Percentiles rank a stretch among this genome's conserved stretches.
Evolutionary conservation across 2,797 vertebrate species (phyloP).

Genomic region (Takifugu ocellatus): DNA sequence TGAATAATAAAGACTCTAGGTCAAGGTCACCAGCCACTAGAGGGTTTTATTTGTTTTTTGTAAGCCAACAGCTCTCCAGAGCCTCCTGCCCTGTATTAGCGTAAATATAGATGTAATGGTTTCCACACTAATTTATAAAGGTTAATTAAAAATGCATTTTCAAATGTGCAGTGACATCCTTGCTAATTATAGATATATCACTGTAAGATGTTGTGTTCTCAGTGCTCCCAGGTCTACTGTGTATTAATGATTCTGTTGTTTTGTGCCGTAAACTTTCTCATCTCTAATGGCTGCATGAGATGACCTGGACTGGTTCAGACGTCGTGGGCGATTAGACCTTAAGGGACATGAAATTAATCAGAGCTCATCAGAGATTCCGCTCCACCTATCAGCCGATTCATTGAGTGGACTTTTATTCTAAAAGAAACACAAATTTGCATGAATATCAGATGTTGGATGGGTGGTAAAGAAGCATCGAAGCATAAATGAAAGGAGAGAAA

Average conservation of each 20-base stretch:
- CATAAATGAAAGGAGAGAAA: no score
- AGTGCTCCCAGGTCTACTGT: slow-evolving; percentile 40
- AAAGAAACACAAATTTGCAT: slow-evolving; percentile 46
- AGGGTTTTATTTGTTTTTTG: slow-evolving; percentile 13
- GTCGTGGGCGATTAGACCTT: slow-evolving; percentile 29
- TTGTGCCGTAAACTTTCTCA: slow-evolving; percentile 37
- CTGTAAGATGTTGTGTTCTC: slow-evolving; percentile 51
- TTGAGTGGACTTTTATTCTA: slow-evolving; percentile 16
- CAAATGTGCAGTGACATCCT: slow-evolving; percentile 35
- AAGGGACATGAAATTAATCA: slow-evolving; percentile 33
- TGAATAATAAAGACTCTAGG: slow-evolving; percentile 35
- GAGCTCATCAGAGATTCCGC: slow-evolving; percentile 30
- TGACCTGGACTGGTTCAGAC: slow-evolving; percentile 10
- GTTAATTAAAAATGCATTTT: slow-evolving; percentile 49
- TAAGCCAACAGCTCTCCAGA: slow-evolving; percentile 1
- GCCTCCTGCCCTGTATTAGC: neutral
- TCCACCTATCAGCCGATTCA: slow-evolving; percentile 27
- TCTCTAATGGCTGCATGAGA: slow-evolving; percentile 46
- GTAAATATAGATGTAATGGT: slow-evolving; percentile 11
- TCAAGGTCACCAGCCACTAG: slow-evolving; percentile 44
- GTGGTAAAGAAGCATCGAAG: no score
- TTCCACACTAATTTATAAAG: slow-evolving; percentile 19
- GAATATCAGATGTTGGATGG: slow-evolving; percentile 9
- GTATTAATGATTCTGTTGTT: slow-evolving; percentile 64
- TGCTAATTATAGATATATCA: slow-evolving; percentile 53